Percentiles rank a stretch among this genome's conserved stretches.
Evolutionary conservation across 1,140 invertebrate genomes (phyloP).

Genomic region (Drosophila eugracilis): DNA sequence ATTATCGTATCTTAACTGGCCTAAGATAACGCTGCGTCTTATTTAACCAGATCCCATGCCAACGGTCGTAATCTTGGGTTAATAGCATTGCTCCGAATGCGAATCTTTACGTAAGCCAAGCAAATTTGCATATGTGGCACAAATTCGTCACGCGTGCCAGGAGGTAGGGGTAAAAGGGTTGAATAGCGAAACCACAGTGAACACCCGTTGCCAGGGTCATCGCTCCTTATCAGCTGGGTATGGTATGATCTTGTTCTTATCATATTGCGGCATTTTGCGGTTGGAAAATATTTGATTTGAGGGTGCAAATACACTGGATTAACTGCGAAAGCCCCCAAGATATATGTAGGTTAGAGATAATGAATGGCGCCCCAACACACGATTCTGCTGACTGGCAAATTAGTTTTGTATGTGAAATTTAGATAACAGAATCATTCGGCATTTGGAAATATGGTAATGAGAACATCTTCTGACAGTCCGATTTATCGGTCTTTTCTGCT

Average conservation of each 20-base stretch:
- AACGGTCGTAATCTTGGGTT: slow-evolving; percentile 36
- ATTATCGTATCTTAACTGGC: slow-evolving; percentile 52
- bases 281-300: slow-evolving; percentile 35
- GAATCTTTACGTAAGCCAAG: slow-evolving; percentile 60
- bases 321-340: background rate
- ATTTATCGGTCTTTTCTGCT: slow-evolving; percentile 17
- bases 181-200: slow-evolving; percentile 24
- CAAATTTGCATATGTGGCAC: slow-evolving; percentile 70
- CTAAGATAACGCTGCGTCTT: slow-evolving; percentile 70
- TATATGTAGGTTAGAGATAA: slow-evolving; percentile 27
- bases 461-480: background rate
- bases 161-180: background rate
- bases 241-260: slow-evolving; percentile 34
- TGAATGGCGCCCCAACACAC: slow-evolving; percentile 10
- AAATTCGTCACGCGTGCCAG: slow-evolving; percentile 48
- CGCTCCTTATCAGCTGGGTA: slow-evolving; percentile 25
- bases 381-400: background rate
- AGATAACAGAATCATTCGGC: slow-evolving; percentile 9
- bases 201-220: slow-evolving; percentile 40
- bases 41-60: slow-evolving; percentile 13
- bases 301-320: slow-evolving; percentile 24
- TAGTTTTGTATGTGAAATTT: slow-evolving; percentile 3
- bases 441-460: too few relatives aligned
- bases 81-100: slow-evolving; percentile 47
- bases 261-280: slow-evolving; percentile 10